A percentile compares a stretch with the other conserved stretches of the same genome.
These are phyloP conservation scores for Cardiocondyla obscurior DNA, from an alignment of 1,140 invertebrate species.

Conservation along the genomic window DNA sequence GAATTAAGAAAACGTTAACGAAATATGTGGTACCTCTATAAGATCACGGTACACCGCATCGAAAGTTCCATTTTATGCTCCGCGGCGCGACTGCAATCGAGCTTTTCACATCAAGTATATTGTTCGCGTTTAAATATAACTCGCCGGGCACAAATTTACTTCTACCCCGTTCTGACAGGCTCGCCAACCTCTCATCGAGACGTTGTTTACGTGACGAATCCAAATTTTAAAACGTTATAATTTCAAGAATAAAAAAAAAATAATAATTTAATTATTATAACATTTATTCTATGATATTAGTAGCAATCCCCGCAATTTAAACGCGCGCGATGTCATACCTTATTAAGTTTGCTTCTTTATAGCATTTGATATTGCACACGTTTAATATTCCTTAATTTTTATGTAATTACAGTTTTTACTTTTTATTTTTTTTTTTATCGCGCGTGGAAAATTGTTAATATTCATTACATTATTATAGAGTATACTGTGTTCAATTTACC, in stretches of 20 bases:
- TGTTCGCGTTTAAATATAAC: conserved; percentile 72
- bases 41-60: conserved; percentile 8
- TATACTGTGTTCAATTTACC: conserved; percentile 80
- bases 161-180: conserved; percentile 61
- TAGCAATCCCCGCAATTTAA: neutral
- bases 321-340: neutral
- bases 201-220: conserved; percentile 42
- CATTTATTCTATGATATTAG: neutral
- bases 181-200: conserved; percentile 59
- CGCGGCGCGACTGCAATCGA: conserved; percentile 56
- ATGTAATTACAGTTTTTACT: no score
- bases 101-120: conserved; percentile 68
- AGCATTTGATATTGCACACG: neutral
- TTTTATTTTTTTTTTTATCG: neutral
- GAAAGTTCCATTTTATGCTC: conserved; percentile 48
- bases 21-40: conserved; percentile 25
- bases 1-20: no score
- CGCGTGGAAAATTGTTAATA: no score
- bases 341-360: neutral
- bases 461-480: no score
- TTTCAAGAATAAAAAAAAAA: neutral
- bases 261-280: neutral
- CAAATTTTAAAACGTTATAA: conserved; percentile 25
- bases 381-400: neutral
- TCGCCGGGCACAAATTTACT: conserved; percentile 64